phyloP scores from a whole-genome alignment of 1,140 invertebrate genomes.

The Lordiphosa mommai region DNA sequence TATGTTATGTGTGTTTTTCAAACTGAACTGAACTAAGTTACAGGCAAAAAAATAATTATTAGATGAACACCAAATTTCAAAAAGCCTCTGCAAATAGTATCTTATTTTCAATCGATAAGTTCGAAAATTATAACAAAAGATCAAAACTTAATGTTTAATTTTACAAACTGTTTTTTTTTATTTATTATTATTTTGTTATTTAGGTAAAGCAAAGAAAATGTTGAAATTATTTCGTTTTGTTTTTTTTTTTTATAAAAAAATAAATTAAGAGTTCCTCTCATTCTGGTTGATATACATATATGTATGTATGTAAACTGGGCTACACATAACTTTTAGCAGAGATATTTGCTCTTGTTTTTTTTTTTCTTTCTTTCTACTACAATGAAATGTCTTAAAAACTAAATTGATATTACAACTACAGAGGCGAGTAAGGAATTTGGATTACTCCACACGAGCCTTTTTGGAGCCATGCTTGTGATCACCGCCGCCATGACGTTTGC shows the following conservation, averaged over 20 bases:
- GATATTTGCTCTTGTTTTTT: conserved; percentile 1
- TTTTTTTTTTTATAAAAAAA: conserved; percentile 25
- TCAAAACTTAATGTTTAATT: no score
- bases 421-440: background rate
- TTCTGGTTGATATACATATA: background rate
- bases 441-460: conserved; percentile 48
- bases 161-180: no score
- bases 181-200: conserved; percentile 38
- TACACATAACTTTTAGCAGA: no score
- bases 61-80: no score
- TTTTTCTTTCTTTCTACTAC: conserved; percentile 1
- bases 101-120: no score
- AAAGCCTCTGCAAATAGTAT: no score
- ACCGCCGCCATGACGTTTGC: conserved; percentile 73
- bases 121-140: no score
- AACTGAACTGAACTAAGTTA: no score
- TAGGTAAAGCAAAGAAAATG: conserved; percentile 19
- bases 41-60: no score
- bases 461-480: conserved; percentile 55
- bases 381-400: conserved; percentile 8
- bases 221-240: conserved; percentile 19
- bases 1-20: conserved; percentile 13
- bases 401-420: conserved; percentile 11
- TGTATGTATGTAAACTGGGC: no score
- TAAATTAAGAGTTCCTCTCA: conserved; percentile 52